Evolutionary conservation across 2,797 vertebrate genomes (phyloP), one percentile per base, ranked within the genome.

Genomic region (Alfaro cultratus): DNA sequence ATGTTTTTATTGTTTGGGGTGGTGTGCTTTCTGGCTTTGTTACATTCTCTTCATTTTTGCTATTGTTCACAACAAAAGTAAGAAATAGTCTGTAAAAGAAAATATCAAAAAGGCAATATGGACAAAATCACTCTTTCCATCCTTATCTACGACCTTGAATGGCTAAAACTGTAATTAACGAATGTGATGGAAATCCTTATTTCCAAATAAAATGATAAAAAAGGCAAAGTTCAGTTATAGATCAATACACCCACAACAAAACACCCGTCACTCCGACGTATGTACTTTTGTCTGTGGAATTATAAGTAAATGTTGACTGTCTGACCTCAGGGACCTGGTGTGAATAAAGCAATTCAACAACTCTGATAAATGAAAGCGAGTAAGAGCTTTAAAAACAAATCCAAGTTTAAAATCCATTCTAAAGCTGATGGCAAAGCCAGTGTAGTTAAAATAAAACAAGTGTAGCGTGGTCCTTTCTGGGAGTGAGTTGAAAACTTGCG

Each of bases 221-320:
- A 31, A 31, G n/a, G 12, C 5, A 0, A 60, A 31, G 57, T 31
- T 60, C 29, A 60, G 29, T 31, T 31, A 12, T 31, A 60, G 5
- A 31, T 5, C n/a, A 60, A 31, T 31, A 0, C 29, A 31, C 13
- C 13, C 11, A 31, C 4, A 60, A 1, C 29, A 31, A 31, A 60
- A 60, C 12, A 29, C 5, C 13, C 4, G 0, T 60, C 57, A 60
- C 10, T 13, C n/a, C 1, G 0, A 31, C 0, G 2, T 31, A 13
- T 16, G 29, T 31, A 60, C n/a, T n/a, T 60, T 29, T 60, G 29
- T 31, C 57, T 12, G 12, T 57, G 29, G 3, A 55, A 31, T 13
- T 15, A 16, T 12, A n/a, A 10, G 53, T 55, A 60, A 60, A 60
- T 60, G 57, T 60, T 31, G 29, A 31, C 29, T 60, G 55, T 13